A percentile compares a stretch with the other conserved stretches of the same genome.
Evolutionary conservation across 2,113 vertebrate species (phyloP).

Genomic region (Gymnobelideus leadbeateri): DNA sequence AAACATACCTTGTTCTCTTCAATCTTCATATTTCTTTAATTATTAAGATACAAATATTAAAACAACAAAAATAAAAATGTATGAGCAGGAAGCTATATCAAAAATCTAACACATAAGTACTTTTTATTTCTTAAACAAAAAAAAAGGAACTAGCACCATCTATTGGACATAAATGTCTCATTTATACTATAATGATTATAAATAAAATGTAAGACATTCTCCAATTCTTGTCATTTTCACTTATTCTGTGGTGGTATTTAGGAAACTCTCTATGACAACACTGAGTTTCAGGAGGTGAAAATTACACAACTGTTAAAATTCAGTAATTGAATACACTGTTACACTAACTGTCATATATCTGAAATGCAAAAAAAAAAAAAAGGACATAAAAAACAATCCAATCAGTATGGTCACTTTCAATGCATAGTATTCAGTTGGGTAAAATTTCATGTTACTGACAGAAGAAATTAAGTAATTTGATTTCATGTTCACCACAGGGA

Average conservation of each 20-base stretch:
- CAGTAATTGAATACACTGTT: background rate
- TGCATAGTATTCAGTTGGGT: slow-evolving; percentile 21
- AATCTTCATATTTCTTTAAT: background rate
- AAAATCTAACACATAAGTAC: background rate
- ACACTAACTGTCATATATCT: slow-evolving; percentile 29
- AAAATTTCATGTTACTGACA: slow-evolving; percentile 13
- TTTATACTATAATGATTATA: background rate
- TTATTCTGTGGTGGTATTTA: slow-evolving; percentile 1
- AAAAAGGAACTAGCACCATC: slow-evolving; percentile 68
- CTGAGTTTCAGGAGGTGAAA: slow-evolving; percentile 42
- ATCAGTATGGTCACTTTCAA: slow-evolving; percentile 34
- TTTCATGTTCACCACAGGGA: background rate
- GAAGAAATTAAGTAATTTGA: slow-evolving; percentile 27
- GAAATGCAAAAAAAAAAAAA: slow-evolving; percentile 34
- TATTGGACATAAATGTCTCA: slow-evolving; percentile 53
- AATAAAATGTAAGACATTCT: background rate
- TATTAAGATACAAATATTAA: background rate
- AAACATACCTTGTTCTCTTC: background rate
- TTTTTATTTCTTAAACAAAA: background rate
- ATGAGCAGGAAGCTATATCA: slow-evolving; percentile 16
- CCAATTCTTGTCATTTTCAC: background rate
- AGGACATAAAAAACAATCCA: slow-evolving; percentile 18
- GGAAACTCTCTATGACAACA: background rate
- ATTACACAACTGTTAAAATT: background rate
- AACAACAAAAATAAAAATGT: slow-evolving; percentile 45